Base-by-base conservation (phyloP, 2,113 vertebrate genomes). In the Rana temporaria region DNA sequence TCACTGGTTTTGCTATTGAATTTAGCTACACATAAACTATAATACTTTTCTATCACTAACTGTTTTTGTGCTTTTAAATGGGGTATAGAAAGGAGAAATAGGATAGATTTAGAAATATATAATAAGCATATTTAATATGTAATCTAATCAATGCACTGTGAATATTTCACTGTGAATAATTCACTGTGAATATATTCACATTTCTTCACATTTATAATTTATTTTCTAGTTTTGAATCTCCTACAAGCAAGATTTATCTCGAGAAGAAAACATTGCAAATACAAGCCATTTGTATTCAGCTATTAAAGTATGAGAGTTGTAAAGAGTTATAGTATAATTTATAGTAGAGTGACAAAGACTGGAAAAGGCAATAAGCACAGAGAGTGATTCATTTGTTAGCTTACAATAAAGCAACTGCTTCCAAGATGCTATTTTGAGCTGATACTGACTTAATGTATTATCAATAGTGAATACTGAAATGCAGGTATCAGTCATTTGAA, bases 281-380 rank as follows among this genome's bases (percentile, higher is more conserved):
- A 34, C 18, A 84, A 3, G 0, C 53, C 53, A 76, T 88, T 88
- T 86, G 67, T 88, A 85, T 82, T 88, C 88, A 87, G 38, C 84
- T 87, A 79, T 87, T 87, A 88, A 90, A 87, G 60, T 86, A 79
- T 79, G 79, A 84, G 84, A 85, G 48, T 86, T 87, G 56, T 85
- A 81, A 85, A 87, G 74, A 86, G 70, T 88, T 89, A 85, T 63
- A 79, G 68, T 85, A 84, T 89, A 89, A 89, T 91, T 90, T 88
- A 90, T 86, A 85, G 79, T 60, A 7, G 26, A 87, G 17, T 85
- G 81, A 86, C 15, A 11, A 76, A 86, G 77, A 85, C 75, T 86
- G 80, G 87, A 88, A 87, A 74, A 89, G 55, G 83, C 72, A 87
- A 89, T 91, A 90, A 89, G 38, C 72, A 88, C 63, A 84, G 79